Conservation (phyloP, 2,888 invertebrate species). For the Parnassius mnemosyne region DNA sequence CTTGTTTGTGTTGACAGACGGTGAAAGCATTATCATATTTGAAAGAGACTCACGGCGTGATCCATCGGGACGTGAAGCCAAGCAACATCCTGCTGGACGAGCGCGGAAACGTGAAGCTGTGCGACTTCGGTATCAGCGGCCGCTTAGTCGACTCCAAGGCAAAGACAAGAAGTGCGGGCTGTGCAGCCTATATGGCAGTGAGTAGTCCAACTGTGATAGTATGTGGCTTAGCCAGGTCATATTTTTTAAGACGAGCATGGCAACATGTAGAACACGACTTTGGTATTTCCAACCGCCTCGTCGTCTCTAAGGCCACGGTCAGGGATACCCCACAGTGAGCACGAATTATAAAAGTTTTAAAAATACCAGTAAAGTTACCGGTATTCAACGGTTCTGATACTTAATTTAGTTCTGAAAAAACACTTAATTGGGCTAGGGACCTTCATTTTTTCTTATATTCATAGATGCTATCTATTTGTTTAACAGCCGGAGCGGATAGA, state of each 20-base stretch:
- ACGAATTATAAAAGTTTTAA: too few species aligned
- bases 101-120: conserved; percentile 96
- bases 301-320: too few species aligned
- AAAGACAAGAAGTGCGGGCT: conserved; percentile 97
- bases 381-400: too few species aligned
- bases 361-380: too few species aligned
- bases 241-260: too few species aligned
- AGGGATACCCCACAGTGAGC: too few species aligned
- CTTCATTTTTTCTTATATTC: too few species aligned
- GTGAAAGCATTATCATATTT: conserved; percentile 98
- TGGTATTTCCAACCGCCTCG: too few species aligned
- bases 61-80: conserved; percentile 99
- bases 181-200: conserved; percentile 99
- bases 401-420: too few species aligned
- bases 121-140: conserved; percentile 99
- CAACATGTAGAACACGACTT: too few species aligned
- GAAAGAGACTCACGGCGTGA: conserved; percentile 97
- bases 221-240: too few species aligned
- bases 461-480: neutral
- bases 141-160: conserved; percentile 98
- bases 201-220: conserved; percentile 49
- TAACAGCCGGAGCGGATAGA: conserved; percentile 97
- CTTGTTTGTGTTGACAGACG: conserved; percentile 84
- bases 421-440: too few species aligned
- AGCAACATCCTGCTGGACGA: conserved; percentile 98